Conservation (phyloP, 2,113 vertebrate genomes). For the Gymnobelideus leadbeateri region DNA sequence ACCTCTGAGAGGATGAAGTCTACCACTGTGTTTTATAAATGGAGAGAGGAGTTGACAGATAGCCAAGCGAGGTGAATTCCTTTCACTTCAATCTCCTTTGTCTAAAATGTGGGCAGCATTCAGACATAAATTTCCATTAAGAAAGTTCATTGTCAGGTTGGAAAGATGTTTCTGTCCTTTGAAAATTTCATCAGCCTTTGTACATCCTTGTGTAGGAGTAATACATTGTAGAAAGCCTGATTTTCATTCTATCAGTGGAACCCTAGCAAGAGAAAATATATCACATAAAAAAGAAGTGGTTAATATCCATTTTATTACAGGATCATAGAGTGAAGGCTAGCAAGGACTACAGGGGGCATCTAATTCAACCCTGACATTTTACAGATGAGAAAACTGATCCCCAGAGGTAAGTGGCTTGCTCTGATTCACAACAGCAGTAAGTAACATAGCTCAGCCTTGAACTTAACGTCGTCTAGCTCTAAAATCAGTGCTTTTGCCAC, state of each 20-base stretch:
- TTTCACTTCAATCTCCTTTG: neutral
- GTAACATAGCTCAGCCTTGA: neutral
- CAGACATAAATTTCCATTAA: neutral
- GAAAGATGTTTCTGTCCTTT: neutral
- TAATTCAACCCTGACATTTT: neutral
- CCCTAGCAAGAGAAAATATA: neutral
- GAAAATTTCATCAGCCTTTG: neutral
- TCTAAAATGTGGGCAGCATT: neutral
- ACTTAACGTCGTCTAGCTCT: neutral
- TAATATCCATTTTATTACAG: neutral
- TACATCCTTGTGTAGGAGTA: neutral
- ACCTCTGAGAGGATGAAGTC: neutral
- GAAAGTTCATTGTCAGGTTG: neutral
- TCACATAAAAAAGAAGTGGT: neutral
- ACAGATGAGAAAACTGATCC: neutral
- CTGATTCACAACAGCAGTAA: neutral
- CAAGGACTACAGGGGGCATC: neutral
- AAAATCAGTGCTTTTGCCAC: neutral
- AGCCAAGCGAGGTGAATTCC: neutral
- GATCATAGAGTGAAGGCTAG: neutral
- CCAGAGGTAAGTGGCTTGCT: neutral
- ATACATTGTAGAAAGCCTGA: neutral
- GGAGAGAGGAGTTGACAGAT: neutral
- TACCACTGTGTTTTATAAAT: neutral
- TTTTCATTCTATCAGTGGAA: neutral